Evolutionary conservation across 2,797 vertebrate species (phyloP).

Genomic region (Sebastes diaconus): DNA sequence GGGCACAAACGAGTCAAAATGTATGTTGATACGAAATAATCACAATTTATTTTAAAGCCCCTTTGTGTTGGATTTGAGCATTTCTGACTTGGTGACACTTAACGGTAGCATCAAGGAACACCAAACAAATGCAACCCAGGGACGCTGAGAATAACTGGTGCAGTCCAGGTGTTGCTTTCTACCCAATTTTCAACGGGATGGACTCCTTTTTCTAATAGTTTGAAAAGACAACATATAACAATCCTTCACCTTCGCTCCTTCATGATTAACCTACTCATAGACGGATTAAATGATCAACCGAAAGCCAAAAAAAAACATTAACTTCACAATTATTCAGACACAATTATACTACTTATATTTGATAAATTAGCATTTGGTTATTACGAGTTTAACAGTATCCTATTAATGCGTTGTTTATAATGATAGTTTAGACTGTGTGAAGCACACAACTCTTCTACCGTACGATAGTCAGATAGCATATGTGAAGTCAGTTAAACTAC

Average conservation of each 20-base stretch:
- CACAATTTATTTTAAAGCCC: background rate
- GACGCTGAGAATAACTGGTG: background rate
- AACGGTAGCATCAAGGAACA: background rate
- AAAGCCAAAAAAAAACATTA: background rate
- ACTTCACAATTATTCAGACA: background rate
- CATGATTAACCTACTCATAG: background rate
- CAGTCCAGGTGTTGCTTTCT: too few relatives aligned
- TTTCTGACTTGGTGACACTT: background rate
- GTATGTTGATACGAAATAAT: background rate
- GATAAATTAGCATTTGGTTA: background rate
- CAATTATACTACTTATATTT: background rate
- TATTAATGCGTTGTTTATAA: background rate
- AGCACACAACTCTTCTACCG: background rate
- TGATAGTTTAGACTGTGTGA: background rate
- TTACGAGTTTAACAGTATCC: background rate
- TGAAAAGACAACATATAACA: background rate
- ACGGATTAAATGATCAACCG: background rate
- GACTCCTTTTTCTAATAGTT: background rate
- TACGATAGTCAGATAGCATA: background rate
- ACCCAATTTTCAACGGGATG: background rate
- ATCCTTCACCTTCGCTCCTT: too few relatives aligned
- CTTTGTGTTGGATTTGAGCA: background rate
- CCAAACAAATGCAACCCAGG: background rate
- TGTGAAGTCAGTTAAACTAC: background rate
- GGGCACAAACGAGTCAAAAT: conserved; percentile 8